Evolutionary conservation across 1,140 invertebrate genomes (phyloP).

Genomic region (Xylocopa sonorina): DNA sequence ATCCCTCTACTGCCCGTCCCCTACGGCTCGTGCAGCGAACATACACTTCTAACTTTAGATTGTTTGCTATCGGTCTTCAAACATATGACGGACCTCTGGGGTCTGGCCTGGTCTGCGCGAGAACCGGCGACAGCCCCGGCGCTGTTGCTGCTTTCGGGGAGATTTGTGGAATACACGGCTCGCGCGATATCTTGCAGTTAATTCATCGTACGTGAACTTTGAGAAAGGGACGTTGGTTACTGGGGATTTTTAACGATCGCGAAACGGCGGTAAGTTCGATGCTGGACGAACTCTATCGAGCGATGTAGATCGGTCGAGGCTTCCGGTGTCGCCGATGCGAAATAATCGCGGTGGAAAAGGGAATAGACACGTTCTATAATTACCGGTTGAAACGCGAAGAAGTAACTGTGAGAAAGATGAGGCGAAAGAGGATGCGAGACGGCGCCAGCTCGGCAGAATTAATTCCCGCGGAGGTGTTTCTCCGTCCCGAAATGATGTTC

Average conservation of each 20-base stretch:
- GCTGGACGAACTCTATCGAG: no score
- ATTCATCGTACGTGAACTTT: not conserved
- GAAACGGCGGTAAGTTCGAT: not conserved
- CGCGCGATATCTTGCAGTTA: not conserved
- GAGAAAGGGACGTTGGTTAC: not conserved
- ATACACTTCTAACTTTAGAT: constrained; percentile 51
- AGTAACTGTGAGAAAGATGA: not conserved
- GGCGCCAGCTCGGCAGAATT: not conserved
- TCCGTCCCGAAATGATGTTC: constrained; percentile 44
- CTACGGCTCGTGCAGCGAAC: constrained; percentile 27
- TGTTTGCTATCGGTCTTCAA: constrained; percentile 40
- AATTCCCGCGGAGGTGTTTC: constrained; percentile 29
- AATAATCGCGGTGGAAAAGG: no score
- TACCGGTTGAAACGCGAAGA: not conserved
- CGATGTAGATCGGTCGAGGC: no score
- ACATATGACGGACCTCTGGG: constrained; percentile 10
- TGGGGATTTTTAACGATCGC: not conserved
- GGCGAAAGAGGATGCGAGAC: not conserved
- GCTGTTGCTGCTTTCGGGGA: not conserved
- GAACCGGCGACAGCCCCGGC: not conserved
- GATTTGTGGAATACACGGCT: not conserved
- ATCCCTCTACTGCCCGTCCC: not conserved
- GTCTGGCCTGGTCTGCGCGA: not conserved
- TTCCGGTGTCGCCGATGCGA: no score
- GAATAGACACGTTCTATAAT: not conserved